Conservation (phyloP, 2,797 vertebrate species). For the Oryzias dopingdopingensis region DNA sequence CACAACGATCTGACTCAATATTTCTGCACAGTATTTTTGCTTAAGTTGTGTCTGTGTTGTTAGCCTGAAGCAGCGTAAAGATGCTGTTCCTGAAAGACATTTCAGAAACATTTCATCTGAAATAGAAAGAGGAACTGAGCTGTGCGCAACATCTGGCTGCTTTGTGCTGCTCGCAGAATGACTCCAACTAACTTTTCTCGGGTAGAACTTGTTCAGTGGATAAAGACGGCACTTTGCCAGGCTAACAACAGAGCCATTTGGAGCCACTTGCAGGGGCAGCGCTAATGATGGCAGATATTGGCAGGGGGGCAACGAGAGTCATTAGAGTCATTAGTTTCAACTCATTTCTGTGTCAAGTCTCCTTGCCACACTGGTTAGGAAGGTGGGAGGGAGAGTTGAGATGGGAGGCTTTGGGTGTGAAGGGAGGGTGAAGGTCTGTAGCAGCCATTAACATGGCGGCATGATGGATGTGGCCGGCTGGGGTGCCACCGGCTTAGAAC, state of each 20-base stretch:
- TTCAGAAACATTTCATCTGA: too few species aligned
- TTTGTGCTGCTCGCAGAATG: conserved; percentile 20
- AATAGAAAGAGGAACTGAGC: too few species aligned
- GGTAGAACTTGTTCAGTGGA: conserved; percentile 28
- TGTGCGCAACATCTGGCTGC: conserved; percentile 10
- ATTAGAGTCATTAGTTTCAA: conserved; percentile 69
- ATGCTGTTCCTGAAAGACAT: too few species aligned
- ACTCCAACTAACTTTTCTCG: conserved; percentile 6
- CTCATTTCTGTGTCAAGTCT: conserved; percentile 66
- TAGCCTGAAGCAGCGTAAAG: too few species aligned
- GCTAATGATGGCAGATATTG: conserved; percentile 54
- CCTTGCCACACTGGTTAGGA: conserved; percentile 41
- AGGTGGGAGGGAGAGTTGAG: background rate
- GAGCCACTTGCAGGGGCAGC: conserved; percentile 50
- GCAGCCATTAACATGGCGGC: conserved; percentile 59
- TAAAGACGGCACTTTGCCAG: conserved; percentile 40
- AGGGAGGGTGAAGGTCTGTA: conserved; percentile 34
- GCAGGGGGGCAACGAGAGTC: conserved; percentile 60
- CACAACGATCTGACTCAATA: too few species aligned
- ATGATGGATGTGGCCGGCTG: conserved; percentile 58
- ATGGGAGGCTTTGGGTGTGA: conserved; percentile 16
- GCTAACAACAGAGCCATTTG: conserved; percentile 53
- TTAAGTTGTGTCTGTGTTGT: too few species aligned
- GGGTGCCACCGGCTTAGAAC: conserved; percentile 44
- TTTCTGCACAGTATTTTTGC: too few species aligned